These are phyloP conservation scores for Drosophila nigricruria DNA, from an alignment of 2,888 invertebrate species.

Conservation along the genomic window DNA sequence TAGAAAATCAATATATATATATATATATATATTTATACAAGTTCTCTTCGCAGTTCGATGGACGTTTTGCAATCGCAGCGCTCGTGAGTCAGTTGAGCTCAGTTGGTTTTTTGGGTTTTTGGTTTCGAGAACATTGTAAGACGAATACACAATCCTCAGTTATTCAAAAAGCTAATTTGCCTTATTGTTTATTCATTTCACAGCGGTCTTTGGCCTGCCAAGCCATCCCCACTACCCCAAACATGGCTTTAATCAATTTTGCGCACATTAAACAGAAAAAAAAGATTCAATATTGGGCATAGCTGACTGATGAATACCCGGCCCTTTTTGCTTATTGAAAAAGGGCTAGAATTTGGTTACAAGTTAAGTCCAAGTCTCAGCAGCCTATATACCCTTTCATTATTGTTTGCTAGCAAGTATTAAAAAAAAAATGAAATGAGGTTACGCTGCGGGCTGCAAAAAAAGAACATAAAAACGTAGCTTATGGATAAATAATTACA, in stretches of 20 bases:
- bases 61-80: constrained; percentile 30
- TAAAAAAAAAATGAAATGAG: constrained; percentile 31
- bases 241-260: constrained; percentile 36
- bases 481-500: constrained; percentile 80
- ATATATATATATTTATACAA: neutral
- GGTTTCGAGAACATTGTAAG: constrained; percentile 19
- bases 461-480: constrained; percentile 16
- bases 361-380: no score
- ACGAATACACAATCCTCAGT: constrained; percentile 21
- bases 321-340: no score
- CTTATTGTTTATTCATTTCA: constrained; percentile 69
- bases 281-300: constrained; percentile 1
- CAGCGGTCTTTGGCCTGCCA: constrained; percentile 21
- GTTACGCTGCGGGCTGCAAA: constrained; percentile 45
- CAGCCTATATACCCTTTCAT: neutral
- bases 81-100: constrained; percentile 42
- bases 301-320: constrained; percentile 1
- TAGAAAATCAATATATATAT: constrained; percentile 20
- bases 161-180: constrained; percentile 62
- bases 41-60: constrained; percentile 26
- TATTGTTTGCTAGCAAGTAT: neutral
- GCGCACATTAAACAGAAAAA: constrained; percentile 33
- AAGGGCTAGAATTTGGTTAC: neutral
- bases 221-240: neutral
- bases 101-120: constrained; percentile 16